These are phyloP conservation scores for Falco punctatus DNA, from an alignment of 2,113 vertebrate species.

Conservation along the genomic window DNA sequence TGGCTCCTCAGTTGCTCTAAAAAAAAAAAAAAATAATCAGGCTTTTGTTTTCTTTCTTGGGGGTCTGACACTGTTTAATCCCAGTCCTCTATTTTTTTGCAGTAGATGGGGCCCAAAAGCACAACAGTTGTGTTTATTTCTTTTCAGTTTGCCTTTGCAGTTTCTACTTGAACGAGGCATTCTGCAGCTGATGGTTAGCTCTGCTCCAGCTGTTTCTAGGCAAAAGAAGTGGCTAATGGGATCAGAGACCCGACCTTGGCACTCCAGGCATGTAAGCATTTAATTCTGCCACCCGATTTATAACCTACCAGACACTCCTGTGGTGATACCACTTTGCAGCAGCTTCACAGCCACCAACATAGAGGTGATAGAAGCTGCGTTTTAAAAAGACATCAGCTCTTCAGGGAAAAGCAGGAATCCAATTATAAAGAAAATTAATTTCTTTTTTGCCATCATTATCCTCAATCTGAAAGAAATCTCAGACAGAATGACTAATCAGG, in stretches of 20 bases:
- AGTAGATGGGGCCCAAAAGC: background rate
- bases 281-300: slow-evolving; percentile 48
- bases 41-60: background rate
- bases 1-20: background rate
- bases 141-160: background rate
- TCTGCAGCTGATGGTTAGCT: slow-evolving; percentile 23
- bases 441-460: slow-evolving; percentile 13
- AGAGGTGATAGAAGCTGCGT: background rate
- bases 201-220: slow-evolving; percentile 29
- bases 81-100: background rate
- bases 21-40: background rate
- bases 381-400: slow-evolving; percentile 12
- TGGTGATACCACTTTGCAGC: background rate
- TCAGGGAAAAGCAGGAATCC: background rate
- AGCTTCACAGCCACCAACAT: background rate
- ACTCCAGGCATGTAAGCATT: slow-evolving; percentile 16
- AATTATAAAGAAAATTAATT: slow-evolving; percentile 47
- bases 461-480: slow-evolving; percentile 16
- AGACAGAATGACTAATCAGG: slow-evolving; percentile 4
- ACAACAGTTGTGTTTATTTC: background rate
- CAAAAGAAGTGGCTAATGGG: background rate
- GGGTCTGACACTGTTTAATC: background rate
- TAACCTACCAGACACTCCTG: slow-evolving; percentile 10
- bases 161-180: background rate
- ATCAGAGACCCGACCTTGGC: slow-evolving; percentile 30